Evolutionary conservation across 2,888 invertebrate genomes (phyloP).

Genomic region (Hemithea aestivaria): DNA sequence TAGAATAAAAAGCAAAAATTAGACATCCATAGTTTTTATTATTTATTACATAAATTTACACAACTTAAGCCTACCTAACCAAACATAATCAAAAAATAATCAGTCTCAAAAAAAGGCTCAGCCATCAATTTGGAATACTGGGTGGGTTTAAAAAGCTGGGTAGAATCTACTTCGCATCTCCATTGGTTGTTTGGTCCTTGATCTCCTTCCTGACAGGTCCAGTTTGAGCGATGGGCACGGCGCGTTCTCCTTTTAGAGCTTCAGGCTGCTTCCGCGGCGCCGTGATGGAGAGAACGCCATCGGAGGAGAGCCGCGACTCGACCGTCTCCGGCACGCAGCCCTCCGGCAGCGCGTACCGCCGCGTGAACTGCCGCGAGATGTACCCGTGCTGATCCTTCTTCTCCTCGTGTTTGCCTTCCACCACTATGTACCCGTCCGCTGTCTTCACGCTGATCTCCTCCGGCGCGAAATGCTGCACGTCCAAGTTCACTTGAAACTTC

Average conservation of each 20-base stretch:
- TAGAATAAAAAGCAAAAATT: too few species aligned
- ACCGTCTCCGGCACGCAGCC: conserved; percentile 50
- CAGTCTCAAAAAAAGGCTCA: conserved; percentile 2
- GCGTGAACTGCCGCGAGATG: conserved; percentile 47
- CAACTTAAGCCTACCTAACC: neutral
- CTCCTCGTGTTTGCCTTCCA: conserved; percentile 61
- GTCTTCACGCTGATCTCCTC: conserved; percentile 62
- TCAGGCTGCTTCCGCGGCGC: conserved; percentile 42
- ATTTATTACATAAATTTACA: neutral
- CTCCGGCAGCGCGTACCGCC: conserved; percentile 55
- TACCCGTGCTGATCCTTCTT: conserved; percentile 44
- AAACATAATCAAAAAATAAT: conserved; percentile 4
- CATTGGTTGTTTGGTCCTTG: conserved; percentile 67
- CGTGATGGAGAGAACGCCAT: conserved; percentile 53
- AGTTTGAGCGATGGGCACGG: conserved; percentile 79
- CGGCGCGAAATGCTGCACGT: conserved; percentile 51
- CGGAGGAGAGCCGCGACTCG: conserved; percentile 40
- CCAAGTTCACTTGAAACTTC: conserved; percentile 49
- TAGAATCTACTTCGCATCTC: conserved; percentile 24
- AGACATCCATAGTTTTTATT: too few species aligned
- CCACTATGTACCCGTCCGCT: conserved; percentile 47
- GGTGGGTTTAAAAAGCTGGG: too few species aligned
- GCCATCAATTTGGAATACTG: too few species aligned
- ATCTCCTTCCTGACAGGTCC: conserved; percentile 78
- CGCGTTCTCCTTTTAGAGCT: conserved; percentile 64